phyloP scores from a whole-genome alignment of 2,797 vertebrate species.

The Rhinatrema bivittatum region DNA sequence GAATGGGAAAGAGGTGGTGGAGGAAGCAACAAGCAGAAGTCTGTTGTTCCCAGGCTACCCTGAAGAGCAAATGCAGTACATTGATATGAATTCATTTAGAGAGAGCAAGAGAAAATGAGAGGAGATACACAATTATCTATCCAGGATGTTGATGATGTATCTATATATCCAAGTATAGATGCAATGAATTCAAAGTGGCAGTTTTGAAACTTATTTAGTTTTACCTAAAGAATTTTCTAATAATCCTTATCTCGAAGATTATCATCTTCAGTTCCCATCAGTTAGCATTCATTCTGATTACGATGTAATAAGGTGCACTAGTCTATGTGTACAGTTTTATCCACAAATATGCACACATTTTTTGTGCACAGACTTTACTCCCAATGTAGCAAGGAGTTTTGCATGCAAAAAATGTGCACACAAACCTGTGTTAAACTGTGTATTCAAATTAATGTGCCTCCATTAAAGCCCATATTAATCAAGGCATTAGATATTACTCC shows the following conservation, averaged over 20 bases:
- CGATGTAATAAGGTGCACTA: too few relatives aligned
- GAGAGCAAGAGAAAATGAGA: not conserved
- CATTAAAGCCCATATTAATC: too few relatives aligned
- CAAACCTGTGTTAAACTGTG: too few relatives aligned
- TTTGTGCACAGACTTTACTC: too few relatives aligned
- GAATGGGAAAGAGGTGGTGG: not conserved
- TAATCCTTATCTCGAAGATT: conserved; percentile 4
- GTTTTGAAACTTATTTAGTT: not conserved
- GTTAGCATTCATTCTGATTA: conserved; percentile 3
- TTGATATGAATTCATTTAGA: not conserved
- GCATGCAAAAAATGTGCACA: too few relatives aligned
- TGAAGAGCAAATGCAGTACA: not conserved
- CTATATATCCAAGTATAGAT: conserved; percentile 4
- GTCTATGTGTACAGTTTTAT: too few relatives aligned
- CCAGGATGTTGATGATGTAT: not conserved
- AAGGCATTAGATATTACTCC: too few relatives aligned
- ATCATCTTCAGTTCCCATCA: conserved; percentile 13
- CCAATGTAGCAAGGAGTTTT: too few relatives aligned
- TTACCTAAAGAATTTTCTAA: conserved; percentile 2
- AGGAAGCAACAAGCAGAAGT: conserved; percentile 15
- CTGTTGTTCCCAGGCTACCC: not conserved
- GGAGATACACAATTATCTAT: too few relatives aligned
- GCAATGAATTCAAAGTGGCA: conserved; percentile 5
- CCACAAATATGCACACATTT: too few relatives aligned
- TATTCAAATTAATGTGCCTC: too few relatives aligned